Base-by-base conservation (phyloP, 2,888 invertebrate genomes). In the Tetrapedia diversipes region DNA sequence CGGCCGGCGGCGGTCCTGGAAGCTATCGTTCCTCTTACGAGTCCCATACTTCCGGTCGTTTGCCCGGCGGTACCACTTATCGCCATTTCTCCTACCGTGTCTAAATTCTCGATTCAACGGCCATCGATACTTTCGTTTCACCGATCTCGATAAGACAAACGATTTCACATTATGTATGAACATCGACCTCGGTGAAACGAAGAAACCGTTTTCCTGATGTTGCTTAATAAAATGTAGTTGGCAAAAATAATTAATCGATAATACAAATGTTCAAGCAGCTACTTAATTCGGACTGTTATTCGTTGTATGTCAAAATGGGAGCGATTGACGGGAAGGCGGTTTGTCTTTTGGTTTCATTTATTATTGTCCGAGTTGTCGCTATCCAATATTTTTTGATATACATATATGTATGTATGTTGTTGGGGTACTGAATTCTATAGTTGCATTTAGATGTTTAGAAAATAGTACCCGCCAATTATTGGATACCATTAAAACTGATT, bases 61-160 rank as follows among this genome's bases (percentile, higher is more conserved):
- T 97, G 91, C 97, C 97, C 83, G 95, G 95, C 90, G 97, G 97
- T 92, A 96, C 95, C 90, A 93, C 92, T 89, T 97, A 97, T 93
- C 96, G 97, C 89, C 96, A 97, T 92, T 97, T 95, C 93, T 96
- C 96, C 88, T 97, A 97, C 93, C 95, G 96, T 92, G 96, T 97
- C 91, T 97, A 96, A 94, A 90, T 80, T 83, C 59, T 41, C 68
- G 32, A 43, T 19, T 22, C 39, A 39, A 45, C 8, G 41, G 57
- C 32, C 27, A 34, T 27, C 71, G 70, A 67, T 61, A 56, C 63
- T 76, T 72, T 69, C 51, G 54, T 49, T 68, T 73, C 82, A 76
- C 63, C 70, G 63, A 71, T 49, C 27, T 57, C 45, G 61, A 70
- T 39, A 10, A 10, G 10, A 10, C 2, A 27, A n/a, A 29, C n/a